These are phyloP conservation scores for Cephalopachus bancanus DNA, from an alignment of 2,797 vertebrate genomes.

Conservation along the genomic window DNA sequence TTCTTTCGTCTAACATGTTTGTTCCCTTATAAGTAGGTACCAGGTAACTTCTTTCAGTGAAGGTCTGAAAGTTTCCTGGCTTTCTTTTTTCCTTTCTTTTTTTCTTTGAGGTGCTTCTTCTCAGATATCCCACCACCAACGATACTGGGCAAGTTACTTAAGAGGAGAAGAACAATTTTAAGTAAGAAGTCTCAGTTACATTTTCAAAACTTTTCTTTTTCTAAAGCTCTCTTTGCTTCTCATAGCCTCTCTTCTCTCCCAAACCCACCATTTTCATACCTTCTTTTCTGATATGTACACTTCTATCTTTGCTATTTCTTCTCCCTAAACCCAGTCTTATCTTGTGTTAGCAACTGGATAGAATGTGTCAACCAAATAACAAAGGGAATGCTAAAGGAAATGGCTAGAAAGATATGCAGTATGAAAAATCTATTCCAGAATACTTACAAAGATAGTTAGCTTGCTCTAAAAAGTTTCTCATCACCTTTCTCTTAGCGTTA, in stretches of 20 bases:
- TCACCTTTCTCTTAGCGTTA: not conserved
- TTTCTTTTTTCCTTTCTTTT: not conserved
- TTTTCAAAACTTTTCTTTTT: conserved; percentile 52
- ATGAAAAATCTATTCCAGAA: not conserved
- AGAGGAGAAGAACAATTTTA: conserved; percentile 2
- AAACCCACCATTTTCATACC: not conserved
- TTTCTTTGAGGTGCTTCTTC: not conserved
- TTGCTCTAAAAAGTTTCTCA: conserved; percentile 14
- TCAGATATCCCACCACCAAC: not conserved
- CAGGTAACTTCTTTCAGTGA: not conserved
- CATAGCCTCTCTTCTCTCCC: not conserved
- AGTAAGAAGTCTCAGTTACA: not conserved
- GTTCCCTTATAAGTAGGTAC: not conserved
- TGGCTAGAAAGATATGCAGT: not conserved
- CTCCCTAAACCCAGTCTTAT: not conserved
- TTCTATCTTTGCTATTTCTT: conserved; percentile 17
- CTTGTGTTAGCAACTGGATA: conserved; percentile 17
- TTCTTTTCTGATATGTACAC: not conserved
- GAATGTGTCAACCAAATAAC: conserved; percentile 31
- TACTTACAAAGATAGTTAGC: not conserved
- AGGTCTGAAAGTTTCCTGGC: not conserved
- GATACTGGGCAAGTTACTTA: not conserved
- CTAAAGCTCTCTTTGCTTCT: conserved; percentile 35
- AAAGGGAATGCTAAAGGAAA: not conserved
- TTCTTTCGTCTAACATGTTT: not conserved